Evolutionary conservation across 2,888 invertebrate genomes (phyloP), one percentile per base, ranked within the genome.

Genomic region (Drosophila nr. medialis): DNA sequence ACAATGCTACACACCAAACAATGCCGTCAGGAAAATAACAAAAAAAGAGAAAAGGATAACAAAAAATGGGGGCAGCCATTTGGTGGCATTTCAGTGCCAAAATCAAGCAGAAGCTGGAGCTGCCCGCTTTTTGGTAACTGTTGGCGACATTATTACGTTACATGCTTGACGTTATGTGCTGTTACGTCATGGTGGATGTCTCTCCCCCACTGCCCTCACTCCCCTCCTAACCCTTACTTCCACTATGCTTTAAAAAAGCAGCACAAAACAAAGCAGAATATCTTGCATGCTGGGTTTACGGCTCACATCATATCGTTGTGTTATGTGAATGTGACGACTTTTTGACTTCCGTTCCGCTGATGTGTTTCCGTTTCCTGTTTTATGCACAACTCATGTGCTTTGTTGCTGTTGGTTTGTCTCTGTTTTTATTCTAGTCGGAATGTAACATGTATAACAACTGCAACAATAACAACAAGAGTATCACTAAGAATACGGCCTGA

Each of bases 291-390:
- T 58, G 75, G 42, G 56, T 24, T 63, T 65, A 64, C 55, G 77
- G 64, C 72, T 76, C 77, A 63, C 83, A 89, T 89, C 87, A 91
- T 86, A 29, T 55, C 38, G 38, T 55, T 38, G 38, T 89, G 91
- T 91, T 88, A 88, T 91, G 86, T 80, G 86, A 86, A 86, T 91
- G 85, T 86, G 86, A 87, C 83, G 91, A 91, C 90, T 91, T 90
- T 92, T 90, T 88, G 86, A 90, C 91, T 91, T 91, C 92, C 92
- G 91, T 86, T 89, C 85, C 90, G 91, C 91, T 92, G 91, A 92
- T 91, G 91, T 92, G 88, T 91, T 92, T 92, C 92, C 91, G 91
- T 83, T 92, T 92, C 91, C 92, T 90, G 86, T 77, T 83, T 81
- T 81, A 89, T 89, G 77, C 86, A 81, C 69, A 86, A 81, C 89